Base-by-base conservation (phyloP, 2,888 invertebrate species). In the Fissipunctia ypsillon region DNA sequence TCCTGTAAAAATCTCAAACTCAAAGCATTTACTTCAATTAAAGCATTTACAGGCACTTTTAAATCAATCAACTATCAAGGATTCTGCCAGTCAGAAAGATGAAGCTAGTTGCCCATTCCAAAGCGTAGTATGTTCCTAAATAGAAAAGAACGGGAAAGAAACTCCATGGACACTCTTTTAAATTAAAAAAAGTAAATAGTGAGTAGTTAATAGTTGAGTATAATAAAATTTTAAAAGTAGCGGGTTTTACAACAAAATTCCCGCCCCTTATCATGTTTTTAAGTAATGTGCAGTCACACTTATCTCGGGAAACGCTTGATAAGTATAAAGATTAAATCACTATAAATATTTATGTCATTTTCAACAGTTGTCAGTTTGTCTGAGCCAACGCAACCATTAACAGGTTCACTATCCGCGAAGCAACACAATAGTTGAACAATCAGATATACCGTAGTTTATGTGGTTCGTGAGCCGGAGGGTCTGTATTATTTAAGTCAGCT, bases 361-460 rank as follows among this genome's bases (percentile, higher is more conserved):
- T 38, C 61, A 3, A n/a, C 41, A 35, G 5, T 35, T 35, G 48
- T n/a, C 61, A 78, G 71, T 76, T 70, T 57, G 70, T 78, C 48
- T 25, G 12, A 22, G 31, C 14, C 48, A 43, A 38, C n/a, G 71
- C 28, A 25, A 22, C 16, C 48, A 41, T 28, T 61, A 78, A 43
- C 70, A 41, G 16, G 54, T 64, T 45, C 50, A 73, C 74, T 31
- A 50, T 28, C 19, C 22, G 19, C 52, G 9, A 74, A 43, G 19
- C 9, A 31, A 74, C 28, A 54, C 43, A 61, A 60, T 28, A 52
- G 59, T 59, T n/a, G 12, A 48, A 66, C n/a, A 28, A 38, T 38
- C 0, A 16, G 2, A 38, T 28, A 22, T 3, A 38, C 28, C 7
- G 41, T 25, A 60, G 22, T 41, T 28, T 66, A 25, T 35, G 5